Evolutionary conservation across 1,140 invertebrate species (phyloP).

Genomic region (Nymphalis io): DNA sequence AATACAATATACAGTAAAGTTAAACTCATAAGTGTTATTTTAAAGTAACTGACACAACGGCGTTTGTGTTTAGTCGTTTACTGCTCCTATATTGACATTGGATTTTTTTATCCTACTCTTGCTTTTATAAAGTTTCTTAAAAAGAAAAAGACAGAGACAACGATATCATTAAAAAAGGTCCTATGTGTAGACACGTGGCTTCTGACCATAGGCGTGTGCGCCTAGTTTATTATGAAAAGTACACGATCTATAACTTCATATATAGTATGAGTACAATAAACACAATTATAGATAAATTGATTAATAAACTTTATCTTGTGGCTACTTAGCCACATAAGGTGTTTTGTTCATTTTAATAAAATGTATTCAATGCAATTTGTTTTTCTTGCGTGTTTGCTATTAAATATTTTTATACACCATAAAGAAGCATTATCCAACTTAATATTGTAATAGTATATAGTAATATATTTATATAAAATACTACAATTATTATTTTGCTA

Average conservation of each 20-base stretch:
- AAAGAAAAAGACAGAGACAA: not conserved
- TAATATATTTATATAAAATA: no score
- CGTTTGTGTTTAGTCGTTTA: not conserved
- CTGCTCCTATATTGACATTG: not conserved
- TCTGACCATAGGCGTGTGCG: not conserved
- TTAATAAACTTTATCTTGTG: no score
- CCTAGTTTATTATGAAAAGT: not conserved
- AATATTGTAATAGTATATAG: no score
- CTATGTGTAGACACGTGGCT: not conserved
- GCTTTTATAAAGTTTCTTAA: not conserved
- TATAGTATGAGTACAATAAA: no score
- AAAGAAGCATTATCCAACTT: no score
- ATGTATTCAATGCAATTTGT: no score
- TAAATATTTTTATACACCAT: not conserved
- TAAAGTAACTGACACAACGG: not conserved
- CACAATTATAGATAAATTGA: no score
- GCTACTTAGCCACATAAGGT: no score
- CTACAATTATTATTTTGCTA: no score
- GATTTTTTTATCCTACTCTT: not conserved
- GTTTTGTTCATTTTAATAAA: no score
- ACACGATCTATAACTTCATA: not conserved
- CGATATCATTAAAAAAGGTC: not conserved
- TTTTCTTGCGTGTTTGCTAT: not conserved
- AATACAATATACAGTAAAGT: constrained; percentile 60
- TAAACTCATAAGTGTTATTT: not conserved